phyloP scores from a whole-genome alignment of 2,113 vertebrate species.

The Thamnophis sirtalis region DNA sequence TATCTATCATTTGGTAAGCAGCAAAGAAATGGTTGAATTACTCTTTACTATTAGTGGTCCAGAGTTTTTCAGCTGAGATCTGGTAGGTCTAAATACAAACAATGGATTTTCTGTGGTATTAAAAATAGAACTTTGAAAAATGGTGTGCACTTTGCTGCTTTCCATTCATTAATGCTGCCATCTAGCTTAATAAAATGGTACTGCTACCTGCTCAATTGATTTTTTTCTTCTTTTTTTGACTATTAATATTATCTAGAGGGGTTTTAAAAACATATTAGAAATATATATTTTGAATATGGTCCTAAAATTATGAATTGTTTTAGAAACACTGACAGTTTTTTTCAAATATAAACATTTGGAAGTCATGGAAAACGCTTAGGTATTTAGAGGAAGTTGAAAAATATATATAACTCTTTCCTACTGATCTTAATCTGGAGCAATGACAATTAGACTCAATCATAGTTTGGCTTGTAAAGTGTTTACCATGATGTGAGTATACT shows the following conservation, averaged over 20 bases:
- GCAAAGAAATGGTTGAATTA: neutral
- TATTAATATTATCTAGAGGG: neutral
- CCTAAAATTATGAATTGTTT: neutral
- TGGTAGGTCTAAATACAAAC: neutral
- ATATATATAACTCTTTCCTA: neutral
- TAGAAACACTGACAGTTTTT: neutral
- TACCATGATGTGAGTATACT: neutral
- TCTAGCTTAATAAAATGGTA: conserved; percentile 5
- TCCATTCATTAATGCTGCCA: conserved; percentile 20
- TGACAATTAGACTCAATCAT: neutral
- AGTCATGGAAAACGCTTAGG: too few species aligned
- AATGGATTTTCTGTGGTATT: neutral
- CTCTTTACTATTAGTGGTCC: neutral
- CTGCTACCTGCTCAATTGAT: neutral
- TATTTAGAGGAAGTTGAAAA: neutral
- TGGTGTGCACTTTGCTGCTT: neutral
- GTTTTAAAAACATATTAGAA: neutral
- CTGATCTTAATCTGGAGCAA: neutral
- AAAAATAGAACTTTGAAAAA: neutral
- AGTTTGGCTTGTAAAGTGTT: neutral
- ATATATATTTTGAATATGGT: neutral
- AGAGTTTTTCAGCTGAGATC: neutral
- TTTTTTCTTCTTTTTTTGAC: neutral
- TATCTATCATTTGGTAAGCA: neutral
- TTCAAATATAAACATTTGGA: neutral